Percentiles rank a stretch among this genome's conserved stretches.
phyloP scores from a whole-genome alignment of 64 coral and sea anemone genomes.

The Montipora efflorescens region DNA sequence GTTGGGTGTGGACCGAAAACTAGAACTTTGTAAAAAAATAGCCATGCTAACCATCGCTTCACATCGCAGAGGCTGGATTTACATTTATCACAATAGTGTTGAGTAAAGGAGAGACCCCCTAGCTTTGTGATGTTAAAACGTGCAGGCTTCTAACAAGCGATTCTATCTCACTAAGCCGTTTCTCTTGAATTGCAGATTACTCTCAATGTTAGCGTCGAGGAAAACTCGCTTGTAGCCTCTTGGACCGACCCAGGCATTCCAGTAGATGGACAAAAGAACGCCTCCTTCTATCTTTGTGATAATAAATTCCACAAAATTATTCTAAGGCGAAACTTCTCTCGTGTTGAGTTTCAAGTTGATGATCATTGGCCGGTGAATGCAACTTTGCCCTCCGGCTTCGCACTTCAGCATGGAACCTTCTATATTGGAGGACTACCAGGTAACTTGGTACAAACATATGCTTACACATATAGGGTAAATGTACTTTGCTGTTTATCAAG shows the following conservation, averaged over 20 bases:
- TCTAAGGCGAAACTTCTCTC: conserved; percentile 19
- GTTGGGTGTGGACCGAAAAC: too few relatives aligned
- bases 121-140: too few relatives aligned
- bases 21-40: too few relatives aligned
- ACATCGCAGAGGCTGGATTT: too few relatives aligned
- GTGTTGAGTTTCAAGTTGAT: conserved; percentile 66
- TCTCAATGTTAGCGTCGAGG: conserved; percentile 44
- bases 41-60: too few relatives aligned
- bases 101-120: too few relatives aligned
- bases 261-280: conserved; percentile 70
- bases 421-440: conserved; percentile 91
- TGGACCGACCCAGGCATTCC: conserved; percentile 83
- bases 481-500: not conserved
- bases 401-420: conserved; percentile 56
- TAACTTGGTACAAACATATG: not conserved
- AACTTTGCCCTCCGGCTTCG: conserved; percentile 25
- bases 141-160: not conserved
- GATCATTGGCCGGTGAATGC: conserved; percentile 11
- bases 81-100: too few relatives aligned
- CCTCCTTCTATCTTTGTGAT: conserved; percentile 85
- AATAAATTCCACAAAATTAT: conserved; percentile 78
- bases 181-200: conserved; percentile 40
- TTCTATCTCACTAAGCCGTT: not conserved
- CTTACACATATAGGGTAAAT: too few relatives aligned
- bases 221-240: conserved; percentile 32